Conservation (phyloP, 2,113 vertebrate genomes). For the Nycticorax nycticorax region DNA sequence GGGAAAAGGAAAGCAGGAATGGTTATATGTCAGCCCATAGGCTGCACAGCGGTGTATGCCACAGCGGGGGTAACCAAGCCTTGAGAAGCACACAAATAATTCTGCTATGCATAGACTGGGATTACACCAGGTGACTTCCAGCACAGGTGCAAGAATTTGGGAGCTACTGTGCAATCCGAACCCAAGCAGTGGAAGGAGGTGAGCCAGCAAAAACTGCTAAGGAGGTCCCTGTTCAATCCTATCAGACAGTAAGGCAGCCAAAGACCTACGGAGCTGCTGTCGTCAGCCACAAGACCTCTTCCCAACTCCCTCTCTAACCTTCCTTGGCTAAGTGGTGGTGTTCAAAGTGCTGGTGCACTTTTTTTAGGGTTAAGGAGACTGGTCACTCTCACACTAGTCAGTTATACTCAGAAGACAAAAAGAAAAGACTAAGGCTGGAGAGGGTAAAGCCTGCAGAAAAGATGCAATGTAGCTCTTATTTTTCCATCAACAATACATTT, state of each 20-base stretch:
- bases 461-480: not conserved
- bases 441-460: not conserved
- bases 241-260: not conserved
- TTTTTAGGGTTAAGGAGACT: not conserved
- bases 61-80: not conserved
- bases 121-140: not conserved
- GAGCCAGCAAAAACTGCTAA: not conserved
- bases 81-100: not conserved
- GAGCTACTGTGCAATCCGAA: not conserved
- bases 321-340: not conserved
- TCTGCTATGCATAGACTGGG: not conserved
- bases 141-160: rapidly evolving
- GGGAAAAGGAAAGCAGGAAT: not conserved
- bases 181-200: not conserved
- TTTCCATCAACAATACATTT: not conserved
- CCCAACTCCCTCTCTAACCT: not conserved
- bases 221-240: not conserved
- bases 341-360: not conserved
- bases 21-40: not conserved
- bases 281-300: not conserved
- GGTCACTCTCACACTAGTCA: not conserved
- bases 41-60: not conserved
- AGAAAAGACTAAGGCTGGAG: not conserved
- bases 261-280: not conserved
- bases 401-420: not conserved